These are phyloP conservation scores for Apotomis betuletana DNA, from an alignment of 2,888 invertebrate genomes.

Conservation along the genomic window DNA sequence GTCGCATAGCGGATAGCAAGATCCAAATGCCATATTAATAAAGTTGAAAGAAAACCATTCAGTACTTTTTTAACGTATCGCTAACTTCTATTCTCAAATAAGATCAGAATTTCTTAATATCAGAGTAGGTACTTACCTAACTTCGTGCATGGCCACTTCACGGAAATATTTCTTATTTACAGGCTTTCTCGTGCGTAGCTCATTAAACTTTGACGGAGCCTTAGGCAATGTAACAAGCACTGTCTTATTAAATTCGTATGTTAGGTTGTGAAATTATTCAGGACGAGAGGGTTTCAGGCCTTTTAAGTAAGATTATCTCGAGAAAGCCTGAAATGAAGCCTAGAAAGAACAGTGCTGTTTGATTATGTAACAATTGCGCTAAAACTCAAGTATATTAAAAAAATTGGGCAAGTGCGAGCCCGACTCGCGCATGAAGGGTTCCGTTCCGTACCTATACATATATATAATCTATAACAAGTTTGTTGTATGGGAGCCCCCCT, in stretches of 20 bases:
- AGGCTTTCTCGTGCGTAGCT: constrained; percentile 6
- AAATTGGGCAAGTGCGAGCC: too few species aligned
- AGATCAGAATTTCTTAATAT: neutral
- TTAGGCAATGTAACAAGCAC: constrained; percentile 15
- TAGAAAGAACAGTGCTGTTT: neutral
- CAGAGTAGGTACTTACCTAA: neutral
- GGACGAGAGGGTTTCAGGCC: neutral
- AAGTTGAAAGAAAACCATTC: too few species aligned
- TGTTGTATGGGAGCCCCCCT: too few species aligned
- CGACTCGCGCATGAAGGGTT: too few species aligned
- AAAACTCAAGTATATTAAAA: too few species aligned
- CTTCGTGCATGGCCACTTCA: neutral
- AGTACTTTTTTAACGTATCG: too few species aligned
- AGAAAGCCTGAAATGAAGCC: neutral
- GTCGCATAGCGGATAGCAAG: too few species aligned
- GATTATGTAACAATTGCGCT: too few species aligned
- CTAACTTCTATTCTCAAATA: too few species aligned
- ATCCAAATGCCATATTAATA: too few species aligned
- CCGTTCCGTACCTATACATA: too few species aligned
- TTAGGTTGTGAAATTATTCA: constrained; percentile 19
- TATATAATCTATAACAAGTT: too few species aligned
- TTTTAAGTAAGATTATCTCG: neutral
- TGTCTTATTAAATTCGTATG: constrained; percentile 18
- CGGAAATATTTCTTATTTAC: constrained; percentile 14
- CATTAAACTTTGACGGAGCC: constrained; percentile 21